phyloP scores from a whole-genome alignment of 2,888 invertebrate species.

The Dorcus hopei region DNA sequence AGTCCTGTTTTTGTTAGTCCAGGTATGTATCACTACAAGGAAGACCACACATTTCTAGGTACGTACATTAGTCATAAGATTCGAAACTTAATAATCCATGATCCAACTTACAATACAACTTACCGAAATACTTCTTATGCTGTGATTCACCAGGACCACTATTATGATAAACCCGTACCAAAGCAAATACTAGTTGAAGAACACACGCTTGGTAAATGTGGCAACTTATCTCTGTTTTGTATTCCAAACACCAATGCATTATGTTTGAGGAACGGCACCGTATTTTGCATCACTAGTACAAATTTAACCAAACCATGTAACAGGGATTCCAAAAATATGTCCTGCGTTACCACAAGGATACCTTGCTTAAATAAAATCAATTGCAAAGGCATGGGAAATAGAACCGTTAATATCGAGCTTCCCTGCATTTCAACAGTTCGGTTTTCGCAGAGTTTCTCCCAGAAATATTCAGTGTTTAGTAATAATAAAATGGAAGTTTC shows the following conservation, averaged over 20 bases:
- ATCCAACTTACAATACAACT: background rate
- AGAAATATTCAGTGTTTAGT: no score
- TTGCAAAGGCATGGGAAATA: no score
- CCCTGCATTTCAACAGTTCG: no score
- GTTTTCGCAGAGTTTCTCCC: no score
- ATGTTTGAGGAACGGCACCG: constrained; percentile 34
- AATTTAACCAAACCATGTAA: constrained; percentile 35
- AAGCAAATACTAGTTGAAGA: background rate
- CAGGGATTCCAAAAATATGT: constrained; percentile 4
- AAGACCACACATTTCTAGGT: background rate
- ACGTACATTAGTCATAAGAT: background rate
- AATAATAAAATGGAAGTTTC: no score
- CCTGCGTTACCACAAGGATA: no score
- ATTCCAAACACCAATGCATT: background rate
- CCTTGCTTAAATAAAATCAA: no score
- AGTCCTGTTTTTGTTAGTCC: background rate
- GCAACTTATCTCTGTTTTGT: background rate
- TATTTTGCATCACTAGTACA: constrained; percentile 40
- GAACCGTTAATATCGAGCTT: no score
- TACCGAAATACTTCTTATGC: background rate
- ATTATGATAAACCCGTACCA: background rate
- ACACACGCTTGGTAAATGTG: background rate
- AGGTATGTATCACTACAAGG: background rate
- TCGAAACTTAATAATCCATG: background rate
- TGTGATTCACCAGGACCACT: background rate